Evolutionary conservation across 2,888 invertebrate species (phyloP).

Genomic region (Drosophila austrosaltans): DNA sequence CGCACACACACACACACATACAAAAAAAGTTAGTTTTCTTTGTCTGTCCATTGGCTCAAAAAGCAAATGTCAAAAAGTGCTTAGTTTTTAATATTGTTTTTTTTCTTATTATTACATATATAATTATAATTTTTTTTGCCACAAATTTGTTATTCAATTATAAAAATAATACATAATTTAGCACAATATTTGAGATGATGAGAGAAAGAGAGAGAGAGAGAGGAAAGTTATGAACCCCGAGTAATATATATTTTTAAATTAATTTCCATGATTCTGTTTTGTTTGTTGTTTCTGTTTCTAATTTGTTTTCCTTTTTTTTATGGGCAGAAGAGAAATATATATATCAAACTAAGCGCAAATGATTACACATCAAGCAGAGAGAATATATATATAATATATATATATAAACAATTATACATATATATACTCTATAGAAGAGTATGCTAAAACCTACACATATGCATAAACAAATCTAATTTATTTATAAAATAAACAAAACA

Average conservation of each 20-base stretch:
- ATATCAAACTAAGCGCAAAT: conserved; percentile 58
- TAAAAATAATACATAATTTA: conserved; percentile 70
- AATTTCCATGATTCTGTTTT: conserved; percentile 33
- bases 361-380: conserved; percentile 60
- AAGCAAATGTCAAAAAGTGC: conserved; percentile 12
- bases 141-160: conserved; percentile 64
- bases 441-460: conserved; percentile 34
- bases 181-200: conserved; percentile 46
- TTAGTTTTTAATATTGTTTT: conserved; percentile 10
- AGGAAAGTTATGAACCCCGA: neutral
- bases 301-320: neutral
- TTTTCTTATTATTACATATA: conserved; percentile 42
- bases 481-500: conserved; percentile 70
- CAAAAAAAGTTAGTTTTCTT: conserved; percentile 13
- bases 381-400: conserved; percentile 56
- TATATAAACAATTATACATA: conserved; percentile 26
- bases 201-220: neutral
- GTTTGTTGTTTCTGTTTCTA: conserved; percentile 30
- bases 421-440: conserved; percentile 45
- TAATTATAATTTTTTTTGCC: conserved; percentile 44
- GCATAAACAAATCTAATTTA: conserved; percentile 63
- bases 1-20: neutral
- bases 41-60: conserved; percentile 39
- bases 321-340: conserved; percentile 28
- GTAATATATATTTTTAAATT: conserved; percentile 2